Evolutionary conservation across 2,797 vertebrate genomes (phyloP), one percentile per base, ranked within the genome.

Genomic region (Sitta carolinensis): DNA sequence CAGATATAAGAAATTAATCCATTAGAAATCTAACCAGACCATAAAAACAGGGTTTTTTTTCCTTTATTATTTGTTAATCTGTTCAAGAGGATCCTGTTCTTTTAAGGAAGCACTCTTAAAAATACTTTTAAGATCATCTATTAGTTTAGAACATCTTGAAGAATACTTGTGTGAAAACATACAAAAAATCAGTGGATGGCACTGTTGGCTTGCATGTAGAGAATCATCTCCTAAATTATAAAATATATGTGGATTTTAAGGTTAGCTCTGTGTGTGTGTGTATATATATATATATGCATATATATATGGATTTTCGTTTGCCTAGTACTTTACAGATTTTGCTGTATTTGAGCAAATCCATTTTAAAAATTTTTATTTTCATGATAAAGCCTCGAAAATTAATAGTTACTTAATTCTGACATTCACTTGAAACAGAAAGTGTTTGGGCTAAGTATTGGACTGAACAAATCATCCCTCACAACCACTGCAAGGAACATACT

Each of bases 131-230:
- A 54, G 20, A 16, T 70, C 16, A 38, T 3, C 19, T 55, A 4
- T 11, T 73, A 21, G 14, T 73, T 89, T 83, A 64, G 20, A 54
- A 51, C 1, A 36, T 43, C 38, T 74, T 64, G 16, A 89, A 57
- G 8, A 61, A 25, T 36, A 87, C 51, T 9, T 58, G 7, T 63
- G 55, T 67, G 63, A 89, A 84, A 85, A 80, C 13, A 34, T 34
- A 81, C 3, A 51, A 78, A 61, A 88, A 68, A 67, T 77, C 96
- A 90, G 78, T 59, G 90, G 95, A 87, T 95, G 96, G 96, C 96
- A 93, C 78, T 96, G 89, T 95, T 92, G 84, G 38, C 47, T 93
- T 91, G n/a, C 61, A 62, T 9, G 7, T 61, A 32, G 34, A 74
- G 6, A 79, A 48, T 34, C 2, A 27, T 34, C 7, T 48, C 30